These are phyloP conservation scores for Gouania willdenowi DNA, from an alignment of 2,797 vertebrate genomes.

Conservation along the genomic window DNA sequence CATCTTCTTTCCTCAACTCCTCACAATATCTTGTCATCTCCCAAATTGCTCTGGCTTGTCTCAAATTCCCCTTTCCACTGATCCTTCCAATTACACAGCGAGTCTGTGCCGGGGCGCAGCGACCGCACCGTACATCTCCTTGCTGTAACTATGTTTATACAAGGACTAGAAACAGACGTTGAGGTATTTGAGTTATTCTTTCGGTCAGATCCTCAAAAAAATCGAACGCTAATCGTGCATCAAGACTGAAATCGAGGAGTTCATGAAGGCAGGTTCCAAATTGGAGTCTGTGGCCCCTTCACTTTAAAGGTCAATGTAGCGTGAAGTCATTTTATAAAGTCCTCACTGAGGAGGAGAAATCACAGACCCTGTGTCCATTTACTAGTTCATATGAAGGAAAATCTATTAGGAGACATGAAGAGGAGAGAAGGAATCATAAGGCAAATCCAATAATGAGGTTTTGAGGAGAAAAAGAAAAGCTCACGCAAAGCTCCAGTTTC, in stretches of 20 bases:
- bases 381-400: constrained; percentile 1
- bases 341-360: constrained; percentile 10
- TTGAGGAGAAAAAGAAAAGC: not conserved
- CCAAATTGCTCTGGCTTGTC: constrained; percentile 54
- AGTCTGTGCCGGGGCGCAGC: constrained; percentile 22
- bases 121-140: constrained; percentile 55
- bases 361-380: too few relatives aligned
- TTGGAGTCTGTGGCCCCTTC: constrained; percentile 44
- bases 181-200: constrained; percentile 69
- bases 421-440: constrained; percentile 11
- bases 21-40: constrained; percentile 61
- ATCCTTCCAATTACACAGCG: constrained; percentile 57
- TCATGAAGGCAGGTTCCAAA: constrained; percentile 4
- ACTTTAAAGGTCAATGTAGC: constrained; percentile 38
- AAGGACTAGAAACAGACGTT: constrained; percentile 59
- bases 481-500: too few relatives aligned
- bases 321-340: constrained; percentile 44
- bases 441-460: constrained; percentile 44
- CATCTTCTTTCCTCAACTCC: constrained; percentile 31
- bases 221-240: constrained; percentile 60
- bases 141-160: constrained; percentile 65
- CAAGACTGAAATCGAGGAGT: constrained; percentile 27
- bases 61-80: constrained; percentile 59
- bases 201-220: constrained; percentile 49
- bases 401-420: constrained; percentile 28